phyloP scores from a whole-genome alignment of 2,888 invertebrate species.

The Alsophila aescularia region DNA sequence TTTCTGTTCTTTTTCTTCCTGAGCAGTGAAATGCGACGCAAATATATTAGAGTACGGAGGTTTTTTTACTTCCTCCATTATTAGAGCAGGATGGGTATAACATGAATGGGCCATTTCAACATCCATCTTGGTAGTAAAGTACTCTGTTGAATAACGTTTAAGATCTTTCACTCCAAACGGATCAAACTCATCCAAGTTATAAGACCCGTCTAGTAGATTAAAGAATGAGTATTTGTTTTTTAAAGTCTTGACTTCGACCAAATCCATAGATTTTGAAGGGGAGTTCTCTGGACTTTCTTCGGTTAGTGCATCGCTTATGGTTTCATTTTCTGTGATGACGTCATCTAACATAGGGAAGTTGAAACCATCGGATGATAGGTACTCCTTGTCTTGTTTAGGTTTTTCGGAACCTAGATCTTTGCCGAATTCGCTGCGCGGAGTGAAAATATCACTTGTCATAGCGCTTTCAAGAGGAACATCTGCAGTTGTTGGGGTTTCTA shows the following conservation, averaged over 20 bases:
- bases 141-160: slow-evolving; percentile 54
- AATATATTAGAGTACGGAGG: slow-evolving; percentile 74
- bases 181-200: slow-evolving; percentile 73
- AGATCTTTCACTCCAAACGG: slow-evolving; percentile 73
- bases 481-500: slow-evolving; percentile 80
- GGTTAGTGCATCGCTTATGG: slow-evolving; percentile 47
- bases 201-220: slow-evolving; percentile 78
- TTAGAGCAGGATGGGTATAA: slow-evolving; percentile 70
- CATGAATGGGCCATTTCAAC: slow-evolving; percentile 54
- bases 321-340: slow-evolving; percentile 57
- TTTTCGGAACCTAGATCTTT: slow-evolving; percentile 57
- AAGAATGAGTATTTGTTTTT: slow-evolving; percentile 63
- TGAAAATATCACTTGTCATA: slow-evolving; percentile 62
- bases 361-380: slow-evolving; percentile 67
- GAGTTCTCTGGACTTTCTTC: slow-evolving; percentile 55
- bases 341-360: slow-evolving; percentile 72
- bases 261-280: slow-evolving; percentile 52
- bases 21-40: slow-evolving; percentile 51
- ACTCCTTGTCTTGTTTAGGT: slow-evolving; percentile 59
- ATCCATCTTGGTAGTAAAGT: slow-evolving; percentile 61
- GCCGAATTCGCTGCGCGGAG: slow-evolving; percentile 62
- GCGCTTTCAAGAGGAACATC: slow-evolving; percentile 71
- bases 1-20: slow-evolving; percentile 58
- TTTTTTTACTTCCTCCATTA: slow-evolving; percentile 74
- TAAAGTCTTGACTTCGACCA: slow-evolving; percentile 26